Conservation (phyloP, 2,113 vertebrate genomes). For the Otis tarda region DNA sequence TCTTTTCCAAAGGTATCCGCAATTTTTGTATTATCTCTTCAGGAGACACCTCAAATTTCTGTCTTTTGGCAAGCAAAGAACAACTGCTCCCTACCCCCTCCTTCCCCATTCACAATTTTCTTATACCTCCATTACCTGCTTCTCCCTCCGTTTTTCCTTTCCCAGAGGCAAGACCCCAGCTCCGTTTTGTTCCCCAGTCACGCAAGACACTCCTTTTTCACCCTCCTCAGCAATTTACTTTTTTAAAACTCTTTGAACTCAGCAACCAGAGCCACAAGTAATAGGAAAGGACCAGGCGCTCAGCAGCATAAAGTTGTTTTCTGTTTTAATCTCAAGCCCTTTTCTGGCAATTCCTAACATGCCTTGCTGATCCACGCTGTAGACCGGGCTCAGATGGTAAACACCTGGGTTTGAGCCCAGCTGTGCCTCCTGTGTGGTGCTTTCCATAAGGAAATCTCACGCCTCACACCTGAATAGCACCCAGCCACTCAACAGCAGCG, state of each 20-base stretch:
- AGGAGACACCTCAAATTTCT: neutral
- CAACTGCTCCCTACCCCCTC: neutral
- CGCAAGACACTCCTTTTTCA: neutral
- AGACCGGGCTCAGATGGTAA: neutral
- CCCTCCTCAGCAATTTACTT: neutral
- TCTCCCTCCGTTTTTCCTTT: neutral
- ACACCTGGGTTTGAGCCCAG: neutral
- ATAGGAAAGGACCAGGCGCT: neutral
- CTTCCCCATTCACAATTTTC: neutral
- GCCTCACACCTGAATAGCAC: neutral
- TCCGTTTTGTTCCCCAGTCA: neutral
- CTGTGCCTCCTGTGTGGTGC: neutral
- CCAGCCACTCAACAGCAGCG: neutral
- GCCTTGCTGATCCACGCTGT: neutral
- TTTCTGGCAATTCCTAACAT: neutral
- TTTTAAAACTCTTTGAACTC: neutral
- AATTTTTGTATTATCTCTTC: neutral
- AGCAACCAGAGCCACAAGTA: neutral
- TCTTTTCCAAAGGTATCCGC: neutral
- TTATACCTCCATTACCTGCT: fast-evolving
- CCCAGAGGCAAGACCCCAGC: neutral
- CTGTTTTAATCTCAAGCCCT: neutral
- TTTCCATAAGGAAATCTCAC: neutral
- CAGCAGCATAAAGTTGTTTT: neutral
- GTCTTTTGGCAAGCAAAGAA: neutral